phyloP scores from a whole-genome alignment of 2,888 invertebrate genomes.

The Gortyna flavago region DNA sequence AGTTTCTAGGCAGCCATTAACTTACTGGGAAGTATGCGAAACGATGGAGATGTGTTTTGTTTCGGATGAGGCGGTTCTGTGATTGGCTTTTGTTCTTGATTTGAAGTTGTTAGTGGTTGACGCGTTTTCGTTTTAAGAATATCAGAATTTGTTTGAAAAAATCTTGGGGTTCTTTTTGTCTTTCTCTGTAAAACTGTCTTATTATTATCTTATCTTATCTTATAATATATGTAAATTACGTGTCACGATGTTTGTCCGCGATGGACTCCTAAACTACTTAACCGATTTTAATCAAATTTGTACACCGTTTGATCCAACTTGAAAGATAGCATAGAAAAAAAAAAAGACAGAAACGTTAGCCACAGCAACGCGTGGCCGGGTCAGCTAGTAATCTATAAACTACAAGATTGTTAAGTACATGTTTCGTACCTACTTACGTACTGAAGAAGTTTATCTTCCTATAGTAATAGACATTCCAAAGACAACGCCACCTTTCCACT shows the following conservation, averaged over 20 bases:
- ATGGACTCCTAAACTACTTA: too few relatives aligned
- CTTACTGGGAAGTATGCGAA: slow-evolving; percentile 55
- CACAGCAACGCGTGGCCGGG: too few relatives aligned
- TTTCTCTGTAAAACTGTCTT: neutral
- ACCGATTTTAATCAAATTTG: too few relatives aligned
- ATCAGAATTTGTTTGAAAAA: neutral
- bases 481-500: neutral
- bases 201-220: too few relatives aligned
- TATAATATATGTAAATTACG: too few relatives aligned
- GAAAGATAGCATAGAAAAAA: too few relatives aligned
- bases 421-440: neutral
- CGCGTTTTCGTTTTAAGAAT: neutral
- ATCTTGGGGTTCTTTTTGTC: neutral
- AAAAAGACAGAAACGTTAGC: too few relatives aligned
- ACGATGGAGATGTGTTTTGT: slow-evolving; percentile 27
- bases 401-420: neutral
- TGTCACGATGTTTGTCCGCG: too few relatives aligned
- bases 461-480: neutral
- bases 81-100: slow-evolving; percentile 14
- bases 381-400: too few relatives aligned
- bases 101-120: neutral
- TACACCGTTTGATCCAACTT: too few relatives aligned
- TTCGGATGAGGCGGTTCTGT: slow-evolving; percentile 48
- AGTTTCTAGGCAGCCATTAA: slow-evolving; percentile 69
- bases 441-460: neutral